Evolutionary conservation across 2,113 vertebrate species (phyloP), one percentile per base, ranked within the genome.

Genomic region (Martes martes): DNA sequence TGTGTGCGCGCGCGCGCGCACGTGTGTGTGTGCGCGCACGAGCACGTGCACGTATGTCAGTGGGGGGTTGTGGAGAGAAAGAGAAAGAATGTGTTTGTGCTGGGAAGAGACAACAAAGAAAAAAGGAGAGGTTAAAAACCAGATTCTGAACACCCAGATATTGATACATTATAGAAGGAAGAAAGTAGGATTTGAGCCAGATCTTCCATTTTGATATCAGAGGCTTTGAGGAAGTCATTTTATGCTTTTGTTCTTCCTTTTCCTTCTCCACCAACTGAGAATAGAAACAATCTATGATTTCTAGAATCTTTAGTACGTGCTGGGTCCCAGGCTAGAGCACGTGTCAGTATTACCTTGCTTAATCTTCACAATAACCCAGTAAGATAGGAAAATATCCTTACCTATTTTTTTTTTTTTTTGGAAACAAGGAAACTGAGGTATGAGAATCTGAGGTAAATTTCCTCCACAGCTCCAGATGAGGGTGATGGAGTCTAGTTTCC

Each of bases 191-290:
- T 52, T 73, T 79, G 8, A 80, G 23, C 7, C 14, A 73, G 13
- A 65, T 33, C 83, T 93, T 57, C 47, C n/a, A 86, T 90, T 76
- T 85, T 57, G 45, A 23, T 39, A 18, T 16, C 42, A 39, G 31
- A 21, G 52, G 63, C 4, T 63, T 73, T 65, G 45, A 26, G 3
- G 42, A 52, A n/a, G 13, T 88, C 55, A 92, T 82, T 83, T 73
- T 83, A 47, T 90, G 26, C 2, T 28, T 80, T 47, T 86, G 55
- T 11, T 76, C 33, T 83, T 96, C 31, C 78, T 73, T 80, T 89
- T 18, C 5, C 28, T 45, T 90, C 14, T 78, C 33, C 15, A 80
- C 6, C 59, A 82, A 50, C 14, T 3, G 9, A 93, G 47, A 83
- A 55, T 14, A 85, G 16, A 26, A 91, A 24, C 6, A 57, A 71